phyloP scores from a whole-genome alignment of 2,888 invertebrate genomes.

The Chironomus riparius region DNA sequence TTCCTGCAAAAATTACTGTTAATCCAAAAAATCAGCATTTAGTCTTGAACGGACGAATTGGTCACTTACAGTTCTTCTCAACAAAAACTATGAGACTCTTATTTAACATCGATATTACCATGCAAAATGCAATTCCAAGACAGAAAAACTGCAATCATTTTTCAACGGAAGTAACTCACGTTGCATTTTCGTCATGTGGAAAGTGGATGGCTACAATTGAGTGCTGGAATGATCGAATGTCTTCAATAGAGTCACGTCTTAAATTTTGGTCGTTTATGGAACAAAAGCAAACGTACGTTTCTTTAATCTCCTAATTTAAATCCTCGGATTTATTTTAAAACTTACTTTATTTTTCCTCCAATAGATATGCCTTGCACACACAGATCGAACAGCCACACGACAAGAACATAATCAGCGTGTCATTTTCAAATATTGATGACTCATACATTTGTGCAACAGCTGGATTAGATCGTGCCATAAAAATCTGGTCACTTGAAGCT shows the following conservation, averaged over 20 bases:
- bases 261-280: slow-evolving; percentile 66
- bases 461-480: slow-evolving; percentile 59
- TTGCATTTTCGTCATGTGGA: slow-evolving; percentile 52
- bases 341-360: not conserved
- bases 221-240: slow-evolving; percentile 49
- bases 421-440: slow-evolving; percentile 49
- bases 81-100: slow-evolving; percentile 53
- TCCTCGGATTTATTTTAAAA: not conserved
- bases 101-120: slow-evolving; percentile 66
- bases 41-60: slow-evolving; percentile 61
- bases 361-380: slow-evolving; percentile 54
- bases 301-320: not conserved
- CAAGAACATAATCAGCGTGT: slow-evolving; percentile 48
- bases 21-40: slow-evolving; percentile 57
- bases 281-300: slow-evolving; percentile 45
- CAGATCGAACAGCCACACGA: slow-evolving; percentile 64
- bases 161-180: slow-evolving; percentile 55
- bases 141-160: slow-evolving; percentile 51
- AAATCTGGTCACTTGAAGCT: slow-evolving; percentile 57
- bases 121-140: slow-evolving; percentile 58
- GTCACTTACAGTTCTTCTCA: slow-evolving; percentile 67
- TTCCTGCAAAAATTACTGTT: slow-evolving; percentile 40
- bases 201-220: slow-evolving; percentile 67
- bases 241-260: slow-evolving; percentile 53
- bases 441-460: slow-evolving; percentile 52